Percentiles rank a stretch among this genome's conserved stretches.
Conservation (phyloP, 2,888 invertebrate species). For the Xestobium rufovillosum region DNA sequence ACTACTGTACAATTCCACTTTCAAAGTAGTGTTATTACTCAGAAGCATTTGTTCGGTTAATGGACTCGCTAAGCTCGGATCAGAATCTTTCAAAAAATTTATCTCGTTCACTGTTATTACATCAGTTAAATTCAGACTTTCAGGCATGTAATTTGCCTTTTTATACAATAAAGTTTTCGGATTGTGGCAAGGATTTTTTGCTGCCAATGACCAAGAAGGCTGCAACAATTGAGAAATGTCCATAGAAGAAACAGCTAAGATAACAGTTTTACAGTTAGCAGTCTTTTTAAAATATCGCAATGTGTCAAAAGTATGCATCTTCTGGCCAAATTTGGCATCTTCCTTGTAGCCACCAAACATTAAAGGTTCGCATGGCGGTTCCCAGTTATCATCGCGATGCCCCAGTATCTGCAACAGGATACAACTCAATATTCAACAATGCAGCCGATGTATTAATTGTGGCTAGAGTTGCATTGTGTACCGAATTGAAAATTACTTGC, state of each 20-base stretch:
- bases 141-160: conserved; percentile 6
- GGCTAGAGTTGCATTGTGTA: too few relatives aligned
- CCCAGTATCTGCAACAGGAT: conserved; percentile 1
- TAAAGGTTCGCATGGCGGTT: neutral
- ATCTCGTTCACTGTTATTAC: conserved; percentile 18
- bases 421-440: too few relatives aligned
- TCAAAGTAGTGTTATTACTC: conserved; percentile 21
- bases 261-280: conserved; percentile 11
- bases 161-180: conserved; percentile 18
- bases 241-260: conserved; percentile 22
- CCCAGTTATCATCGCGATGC: neutral
- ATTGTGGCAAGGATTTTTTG: conserved; percentile 19
- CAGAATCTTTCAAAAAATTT: conserved; percentile 11
- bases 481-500: too few relatives aligned
- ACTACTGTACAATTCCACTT: conserved; percentile 23
- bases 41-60: neutral
- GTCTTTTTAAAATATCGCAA: conserved; percentile 8
- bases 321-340: conserved; percentile 16
- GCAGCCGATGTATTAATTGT: too few relatives aligned
- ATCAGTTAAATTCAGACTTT: conserved; percentile 9
- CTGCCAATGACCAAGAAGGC: conserved; percentile 20
- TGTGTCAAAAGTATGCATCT: conserved; percentile 11
- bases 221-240: conserved; percentile 20
- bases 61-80: too few relatives aligned
- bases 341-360: neutral